Conservation (phyloP, 2,797 vertebrate genomes). For the Rousettus madagascariensis region DNA sequence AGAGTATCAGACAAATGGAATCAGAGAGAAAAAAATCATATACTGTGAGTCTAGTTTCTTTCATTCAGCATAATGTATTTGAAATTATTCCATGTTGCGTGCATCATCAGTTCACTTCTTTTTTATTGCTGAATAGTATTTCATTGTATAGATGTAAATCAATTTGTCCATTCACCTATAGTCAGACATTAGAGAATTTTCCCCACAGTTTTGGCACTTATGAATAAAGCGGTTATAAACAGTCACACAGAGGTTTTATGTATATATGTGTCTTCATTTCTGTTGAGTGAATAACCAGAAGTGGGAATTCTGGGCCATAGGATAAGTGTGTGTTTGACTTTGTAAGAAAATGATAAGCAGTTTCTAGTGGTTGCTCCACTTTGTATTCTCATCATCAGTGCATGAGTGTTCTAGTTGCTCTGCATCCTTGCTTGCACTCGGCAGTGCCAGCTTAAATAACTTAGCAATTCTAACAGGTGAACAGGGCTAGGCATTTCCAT, state of each 20-base stretch:
- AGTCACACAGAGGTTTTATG: not conserved
- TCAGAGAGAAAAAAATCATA: not conserved
- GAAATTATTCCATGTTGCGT: not conserved
- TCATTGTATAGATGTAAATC: not conserved
- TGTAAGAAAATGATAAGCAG: not conserved
- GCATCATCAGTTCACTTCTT: not conserved
- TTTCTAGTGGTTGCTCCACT: not conserved
- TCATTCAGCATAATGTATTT: not conserved
- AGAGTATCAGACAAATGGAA: not conserved
- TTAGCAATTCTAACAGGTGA: not conserved
- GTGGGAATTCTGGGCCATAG: not conserved
- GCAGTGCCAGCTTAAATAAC: not conserved
- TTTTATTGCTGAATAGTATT: not conserved
- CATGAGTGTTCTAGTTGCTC: not conserved
- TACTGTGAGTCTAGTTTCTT: not conserved
- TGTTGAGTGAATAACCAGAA: not conserved
- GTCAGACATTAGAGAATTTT: not conserved
- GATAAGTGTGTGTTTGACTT: not conserved
- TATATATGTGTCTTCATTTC: not conserved
- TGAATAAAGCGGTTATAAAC: not conserved
- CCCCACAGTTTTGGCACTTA: not conserved
- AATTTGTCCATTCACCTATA: not conserved
- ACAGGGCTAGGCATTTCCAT: not conserved
- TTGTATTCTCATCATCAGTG: fast-evolving
- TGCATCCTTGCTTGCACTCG: not conserved